Evolutionary conservation across 2,797 vertebrate genomes (phyloP).

Genomic region (Numenius phaeopus): DNA sequence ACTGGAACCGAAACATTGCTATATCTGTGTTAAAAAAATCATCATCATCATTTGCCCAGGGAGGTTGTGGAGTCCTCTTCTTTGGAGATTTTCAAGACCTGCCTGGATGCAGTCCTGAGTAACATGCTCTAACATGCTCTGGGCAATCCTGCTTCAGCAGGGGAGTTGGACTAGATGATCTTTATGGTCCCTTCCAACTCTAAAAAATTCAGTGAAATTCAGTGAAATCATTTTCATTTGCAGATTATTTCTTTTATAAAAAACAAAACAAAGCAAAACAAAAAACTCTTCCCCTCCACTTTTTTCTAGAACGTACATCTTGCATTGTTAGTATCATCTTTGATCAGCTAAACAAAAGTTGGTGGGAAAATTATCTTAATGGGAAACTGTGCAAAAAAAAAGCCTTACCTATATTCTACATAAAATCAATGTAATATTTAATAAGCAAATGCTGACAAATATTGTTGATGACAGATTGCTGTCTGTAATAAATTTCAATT

Average conservation of each 20-base stretch:
- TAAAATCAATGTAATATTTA: background rate
- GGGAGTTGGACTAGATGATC: too few species aligned
- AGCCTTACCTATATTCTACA: fast-evolving
- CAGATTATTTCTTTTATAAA: background rate
- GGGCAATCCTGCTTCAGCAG: too few species aligned
- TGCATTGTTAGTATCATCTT: background rate
- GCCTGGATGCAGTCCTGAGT: too few species aligned
- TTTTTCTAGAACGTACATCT: background rate
- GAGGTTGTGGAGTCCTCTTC: too few species aligned
- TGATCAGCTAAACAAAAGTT: background rate
- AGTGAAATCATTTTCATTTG: background rate
- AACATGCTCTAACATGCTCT: too few species aligned
- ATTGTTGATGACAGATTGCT: background rate
- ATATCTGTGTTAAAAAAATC: background rate
- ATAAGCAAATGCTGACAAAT: background rate
- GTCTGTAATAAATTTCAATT: background rate
- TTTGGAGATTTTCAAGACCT: too few species aligned
- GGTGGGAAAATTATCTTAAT: background rate
- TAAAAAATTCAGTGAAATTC: too few species aligned
- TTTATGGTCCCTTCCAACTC: too few species aligned
- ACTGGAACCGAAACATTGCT: background rate
- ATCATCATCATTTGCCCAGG: too few species aligned
- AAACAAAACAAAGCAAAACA: background rate
- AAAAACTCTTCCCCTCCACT: background rate
- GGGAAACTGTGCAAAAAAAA: background rate